phyloP scores from a whole-genome alignment of 2,797 vertebrate genomes.

The Cottoperca gobio region DNA sequence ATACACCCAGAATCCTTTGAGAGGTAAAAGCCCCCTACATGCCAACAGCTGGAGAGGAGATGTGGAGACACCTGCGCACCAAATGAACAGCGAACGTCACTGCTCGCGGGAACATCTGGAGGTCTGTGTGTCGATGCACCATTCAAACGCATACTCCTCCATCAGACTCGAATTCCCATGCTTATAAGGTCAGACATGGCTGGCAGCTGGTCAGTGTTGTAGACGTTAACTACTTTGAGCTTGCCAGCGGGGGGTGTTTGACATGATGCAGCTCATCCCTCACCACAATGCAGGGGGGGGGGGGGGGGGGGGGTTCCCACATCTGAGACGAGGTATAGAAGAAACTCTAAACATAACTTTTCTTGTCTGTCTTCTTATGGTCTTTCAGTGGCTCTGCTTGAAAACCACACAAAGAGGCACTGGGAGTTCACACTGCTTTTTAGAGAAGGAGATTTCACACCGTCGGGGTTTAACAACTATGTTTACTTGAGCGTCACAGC shows the following conservation, averaged over 20 bases:
- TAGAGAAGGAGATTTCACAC: constrained; percentile 53
- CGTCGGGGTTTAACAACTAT: constrained; percentile 48
- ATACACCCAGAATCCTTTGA: constrained; percentile 81
- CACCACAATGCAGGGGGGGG: background rate
- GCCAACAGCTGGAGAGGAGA: constrained; percentile 84
- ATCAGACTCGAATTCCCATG: constrained; percentile 71
- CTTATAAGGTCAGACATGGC: constrained; percentile 76
- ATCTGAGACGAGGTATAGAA: constrained; percentile 73
- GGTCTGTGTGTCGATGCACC: constrained; percentile 67
- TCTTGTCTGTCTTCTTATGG: constrained; percentile 58
- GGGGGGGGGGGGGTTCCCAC: constrained; percentile 52
- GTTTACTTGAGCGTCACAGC: constrained; percentile 59
- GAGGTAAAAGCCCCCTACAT: constrained; percentile 69
- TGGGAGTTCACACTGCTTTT: constrained; percentile 61
- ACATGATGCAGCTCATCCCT: constrained; percentile 74
- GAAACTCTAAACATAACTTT: constrained; percentile 74
- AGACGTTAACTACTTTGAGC: constrained; percentile 69
- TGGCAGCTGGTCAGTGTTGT: constrained; percentile 75
- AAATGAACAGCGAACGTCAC: constrained; percentile 79
- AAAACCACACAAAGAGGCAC: constrained; percentile 73
- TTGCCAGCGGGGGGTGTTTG: constrained; percentile 60
- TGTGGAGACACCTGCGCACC: constrained; percentile 85
- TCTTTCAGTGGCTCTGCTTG: constrained; percentile 60
- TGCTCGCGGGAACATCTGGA: constrained; percentile 83
- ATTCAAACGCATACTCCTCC: constrained; percentile 66